Evolutionary conservation across 2,888 invertebrate genomes (phyloP).

Genomic region (Nemapogon koenigi): DNA sequence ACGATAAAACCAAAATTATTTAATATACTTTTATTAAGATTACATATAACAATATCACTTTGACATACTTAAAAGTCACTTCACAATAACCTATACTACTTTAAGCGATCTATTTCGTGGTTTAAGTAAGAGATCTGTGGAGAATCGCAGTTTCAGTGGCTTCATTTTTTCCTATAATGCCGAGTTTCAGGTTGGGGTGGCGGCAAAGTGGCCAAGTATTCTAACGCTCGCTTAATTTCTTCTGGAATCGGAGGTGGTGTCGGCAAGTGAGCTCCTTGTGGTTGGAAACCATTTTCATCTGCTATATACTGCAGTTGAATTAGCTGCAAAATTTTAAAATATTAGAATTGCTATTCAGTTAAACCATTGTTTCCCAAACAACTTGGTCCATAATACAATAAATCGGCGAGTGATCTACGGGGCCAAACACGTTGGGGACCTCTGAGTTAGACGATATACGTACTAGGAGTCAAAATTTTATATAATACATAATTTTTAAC

Average conservation of each 20-base stretch:
- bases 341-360: not conserved
- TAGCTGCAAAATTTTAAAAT: constrained; percentile 35
- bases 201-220: constrained; percentile 69
- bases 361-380: too few species aligned
- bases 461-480: too few species aligned
- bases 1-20: constrained; percentile 2
- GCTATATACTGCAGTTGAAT: constrained; percentile 71
- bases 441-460: too few species aligned
- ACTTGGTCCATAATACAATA: too few species aligned
- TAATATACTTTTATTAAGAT: not conserved
- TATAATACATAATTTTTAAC: too few species aligned
- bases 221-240: constrained; percentile 70
- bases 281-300: constrained; percentile 77
- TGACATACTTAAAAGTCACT: constrained; percentile 1
- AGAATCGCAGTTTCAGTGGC: not conserved
- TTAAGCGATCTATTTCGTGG: constrained; percentile 4
- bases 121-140: not conserved
- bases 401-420: too few species aligned
- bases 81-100: constrained; percentile 7
- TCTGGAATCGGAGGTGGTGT: constrained; percentile 73
- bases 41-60: constrained; percentile 1
- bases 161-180: constrained; percentile 22
- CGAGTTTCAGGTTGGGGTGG: constrained; percentile 37
- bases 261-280: constrained; percentile 68
- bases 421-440: too few species aligned